Evolutionary conservation across 2,113 vertebrate species (phyloP).

Genomic region (Peromyscus leucopus): DNA sequence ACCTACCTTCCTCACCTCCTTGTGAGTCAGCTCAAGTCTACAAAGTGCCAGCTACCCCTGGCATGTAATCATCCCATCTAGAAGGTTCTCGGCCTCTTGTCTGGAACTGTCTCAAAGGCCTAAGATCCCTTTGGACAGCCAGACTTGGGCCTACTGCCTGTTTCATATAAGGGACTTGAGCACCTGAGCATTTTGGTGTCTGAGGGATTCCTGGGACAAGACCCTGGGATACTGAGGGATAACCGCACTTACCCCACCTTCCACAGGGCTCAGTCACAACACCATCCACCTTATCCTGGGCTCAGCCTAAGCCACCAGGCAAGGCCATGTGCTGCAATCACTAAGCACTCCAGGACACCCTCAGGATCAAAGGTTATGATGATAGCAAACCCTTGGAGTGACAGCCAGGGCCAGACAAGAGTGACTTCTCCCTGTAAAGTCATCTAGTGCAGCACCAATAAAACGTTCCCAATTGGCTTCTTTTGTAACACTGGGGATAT

Average conservation of each 20-base stretch:
- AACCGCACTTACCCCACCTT: neutral
- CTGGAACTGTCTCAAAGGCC: neutral
- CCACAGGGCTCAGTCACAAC: neutral
- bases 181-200: neutral
- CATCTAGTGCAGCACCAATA: conserved; percentile 78
- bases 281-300: neutral
- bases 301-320: neutral
- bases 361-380: conserved; percentile 48
- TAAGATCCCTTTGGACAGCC: neutral
- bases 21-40: neutral
- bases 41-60: neutral
- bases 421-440: conserved; percentile 69
- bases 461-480: conserved; percentile 72
- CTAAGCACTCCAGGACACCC: conserved; percentile 73
- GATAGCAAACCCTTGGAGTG: conserved; percentile 70
- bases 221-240: neutral
- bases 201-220: neutral
- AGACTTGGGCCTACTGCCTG: neutral
- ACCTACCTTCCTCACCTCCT: neutral
- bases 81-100: neutral
- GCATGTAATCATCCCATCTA: neutral
- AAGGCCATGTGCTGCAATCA: neutral
- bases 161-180: neutral
- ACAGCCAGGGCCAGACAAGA: conserved; percentile 67
- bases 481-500: neutral